phyloP scores from a whole-genome alignment of 2,888 invertebrate species.

The Mechanitis messenoides region DNA sequence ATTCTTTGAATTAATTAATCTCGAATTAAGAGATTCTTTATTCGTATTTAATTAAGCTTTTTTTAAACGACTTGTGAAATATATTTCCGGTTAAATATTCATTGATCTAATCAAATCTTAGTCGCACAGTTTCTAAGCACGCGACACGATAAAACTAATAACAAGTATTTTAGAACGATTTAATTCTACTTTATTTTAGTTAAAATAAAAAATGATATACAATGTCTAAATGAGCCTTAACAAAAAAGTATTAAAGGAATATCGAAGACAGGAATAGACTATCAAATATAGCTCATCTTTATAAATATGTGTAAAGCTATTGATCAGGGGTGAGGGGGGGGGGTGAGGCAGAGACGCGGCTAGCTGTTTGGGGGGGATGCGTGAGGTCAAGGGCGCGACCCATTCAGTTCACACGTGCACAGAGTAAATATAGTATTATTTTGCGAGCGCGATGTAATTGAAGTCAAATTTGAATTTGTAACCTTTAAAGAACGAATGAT shows the following conservation, averaged over 20 bases:
- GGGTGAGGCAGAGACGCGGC: constrained; percentile 61
- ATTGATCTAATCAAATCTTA: constrained; percentile 1
- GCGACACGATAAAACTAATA: too few relatives aligned
- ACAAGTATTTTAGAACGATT: too few relatives aligned
- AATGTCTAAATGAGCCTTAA: neutral
- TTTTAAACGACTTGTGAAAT: constrained; percentile 7
- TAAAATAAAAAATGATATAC: too few relatives aligned
- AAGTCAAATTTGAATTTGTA: too few relatives aligned
- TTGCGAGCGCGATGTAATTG: neutral
- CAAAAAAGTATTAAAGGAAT: neutral
- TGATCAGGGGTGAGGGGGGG: constrained; percentile 47
- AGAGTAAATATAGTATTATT: constrained; percentile 73
- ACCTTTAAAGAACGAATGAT: too few relatives aligned
- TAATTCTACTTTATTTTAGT: too few relatives aligned
- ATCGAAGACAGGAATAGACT: constrained; percentile 10
- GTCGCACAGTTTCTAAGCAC: too few relatives aligned
- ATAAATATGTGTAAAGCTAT: constrained; percentile 39
- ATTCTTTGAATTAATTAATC: neutral
- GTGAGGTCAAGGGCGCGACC: constrained; percentile 72
- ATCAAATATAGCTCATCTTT: constrained; percentile 3
- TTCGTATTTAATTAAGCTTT: constrained; percentile 3
- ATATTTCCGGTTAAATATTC: constrained; percentile 11
- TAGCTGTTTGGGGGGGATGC: constrained; percentile 62
- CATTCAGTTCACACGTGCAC: constrained; percentile 74
- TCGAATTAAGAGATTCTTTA: neutral